Evolutionary conservation across 2,797 vertebrate species (phyloP).

Genomic region (Macropus fuliginosus): DNA sequence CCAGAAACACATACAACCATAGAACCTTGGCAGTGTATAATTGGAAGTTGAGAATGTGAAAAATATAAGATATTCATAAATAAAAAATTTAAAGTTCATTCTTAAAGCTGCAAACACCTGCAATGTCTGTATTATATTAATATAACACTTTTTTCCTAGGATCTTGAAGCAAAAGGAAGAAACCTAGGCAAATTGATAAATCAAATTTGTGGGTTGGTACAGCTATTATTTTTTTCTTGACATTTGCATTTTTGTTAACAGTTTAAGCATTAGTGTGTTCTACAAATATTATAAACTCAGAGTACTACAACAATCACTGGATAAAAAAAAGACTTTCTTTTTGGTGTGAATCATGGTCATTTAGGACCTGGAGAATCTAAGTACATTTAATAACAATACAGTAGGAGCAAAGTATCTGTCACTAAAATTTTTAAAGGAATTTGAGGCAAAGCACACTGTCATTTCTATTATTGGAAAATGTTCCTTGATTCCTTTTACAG

Average conservation of each 20-base stretch:
- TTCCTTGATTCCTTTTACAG: slow-evolving; percentile 17
- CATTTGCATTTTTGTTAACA: slow-evolving; percentile 25
- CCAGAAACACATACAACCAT: neutral
- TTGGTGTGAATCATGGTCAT: slow-evolving; percentile 15
- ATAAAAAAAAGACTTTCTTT: slow-evolving; percentile 19
- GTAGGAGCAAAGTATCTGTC: slow-evolving; percentile 30
- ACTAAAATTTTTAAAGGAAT: slow-evolving; percentile 10
- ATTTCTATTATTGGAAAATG: slow-evolving; percentile 53
- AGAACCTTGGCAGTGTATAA: neutral
- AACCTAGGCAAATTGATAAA: slow-evolving; percentile 20
- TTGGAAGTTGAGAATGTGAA: slow-evolving; percentile 31
- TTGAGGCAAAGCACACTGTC: slow-evolving; percentile 27
- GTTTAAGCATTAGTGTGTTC: slow-evolving; percentile 18
- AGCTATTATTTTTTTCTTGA: slow-evolving; percentile 53
- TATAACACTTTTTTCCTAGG: slow-evolving; percentile 18
- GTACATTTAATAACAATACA: slow-evolving; percentile 56
- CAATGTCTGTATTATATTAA: slow-evolving; percentile 28
- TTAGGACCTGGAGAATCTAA: slow-evolving; percentile 41
- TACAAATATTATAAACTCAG: slow-evolving; percentile 22
- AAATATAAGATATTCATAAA: slow-evolving; percentile 19
- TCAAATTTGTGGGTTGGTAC: neutral
- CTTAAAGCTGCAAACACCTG: slow-evolving; percentile 39
- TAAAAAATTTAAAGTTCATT: slow-evolving; percentile 31
- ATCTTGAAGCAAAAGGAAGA: slow-evolving; percentile 30
- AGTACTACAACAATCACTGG: slow-evolving; percentile 1